Evolutionary conservation across 2,888 invertebrate genomes (phyloP), one percentile per base, ranked within the genome.

Genomic region (Hipparchia sbordonii): DNA sequence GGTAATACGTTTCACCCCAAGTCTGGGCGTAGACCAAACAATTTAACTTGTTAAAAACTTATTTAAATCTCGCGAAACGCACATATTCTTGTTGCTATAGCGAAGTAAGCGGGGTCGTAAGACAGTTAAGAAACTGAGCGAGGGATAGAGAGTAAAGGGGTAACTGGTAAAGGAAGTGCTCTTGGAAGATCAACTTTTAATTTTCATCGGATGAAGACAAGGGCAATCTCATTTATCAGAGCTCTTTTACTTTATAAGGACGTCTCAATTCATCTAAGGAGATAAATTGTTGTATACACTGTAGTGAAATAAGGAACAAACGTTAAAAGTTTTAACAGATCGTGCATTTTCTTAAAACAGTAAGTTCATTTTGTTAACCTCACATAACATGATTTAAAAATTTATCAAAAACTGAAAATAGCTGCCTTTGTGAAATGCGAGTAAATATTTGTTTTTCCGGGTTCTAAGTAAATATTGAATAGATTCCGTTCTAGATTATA

Each of bases 11-110:
- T 70, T 63, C 70, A 73, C 60, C 72, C 71, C 66, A 67, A 65
- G 59, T 73, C 70, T 52, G 57, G 23, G 57, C 54, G 68, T 59
- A 69, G 66, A 76, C 74, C 74, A 71, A 77, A 75, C 77, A 78
- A 78, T 78, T 77, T 76, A 78, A 78, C 76, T 78, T 78, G 77
- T 76, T 74, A 75, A 72, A 72, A 77, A 78, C 75, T 78, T 77
- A 72, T 77, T 77, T 77, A 74, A 77, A 77, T 77, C 76, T 73
- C 65, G 54, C 61, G 65, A 61, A 73, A 73, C 71, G 71, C 73
- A 77, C 77, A 74, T 72, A 72, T 73, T 73, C 74, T 74, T 66
- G 72, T 13, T 60, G 70, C 67, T 70, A 56, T 70, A 69, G 61
- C 61, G 59, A 62, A 60, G 13, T 60, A 56, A 67, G 60, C 33